phyloP scores from a whole-genome alignment of 2,797 vertebrate genomes.

The Scyliorhinus canicula region DNA sequence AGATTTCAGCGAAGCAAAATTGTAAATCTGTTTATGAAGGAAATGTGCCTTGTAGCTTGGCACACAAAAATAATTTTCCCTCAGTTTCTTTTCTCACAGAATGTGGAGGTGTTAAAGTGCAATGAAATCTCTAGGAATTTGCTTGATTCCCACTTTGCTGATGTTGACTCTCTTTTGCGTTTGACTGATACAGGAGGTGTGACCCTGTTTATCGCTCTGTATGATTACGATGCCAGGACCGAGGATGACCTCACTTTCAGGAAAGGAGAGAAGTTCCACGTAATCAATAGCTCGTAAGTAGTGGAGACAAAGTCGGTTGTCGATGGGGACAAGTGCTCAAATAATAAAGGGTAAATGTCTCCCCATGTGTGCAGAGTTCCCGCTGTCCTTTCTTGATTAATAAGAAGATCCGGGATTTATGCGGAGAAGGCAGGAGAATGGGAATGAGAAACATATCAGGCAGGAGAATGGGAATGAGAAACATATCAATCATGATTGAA shows the following conservation, averaged over 20 bases:
- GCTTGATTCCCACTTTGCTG: not conserved
- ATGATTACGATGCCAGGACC: constrained; percentile 87
- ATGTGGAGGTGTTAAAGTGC: not conserved
- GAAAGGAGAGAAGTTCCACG: constrained; percentile 95
- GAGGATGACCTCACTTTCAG: constrained; percentile 84
- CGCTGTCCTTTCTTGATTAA: too few species aligned
- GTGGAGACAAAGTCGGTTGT: not conserved
- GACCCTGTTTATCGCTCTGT: constrained; percentile 83
- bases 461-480: too few species aligned
- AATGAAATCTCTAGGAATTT: not conserved
- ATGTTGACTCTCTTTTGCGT: constrained; percentile 39
- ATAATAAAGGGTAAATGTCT: not conserved
- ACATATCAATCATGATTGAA: too few species aligned
- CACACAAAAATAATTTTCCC: not conserved
- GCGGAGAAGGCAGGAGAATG: too few species aligned
- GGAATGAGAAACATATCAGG: too few species aligned
- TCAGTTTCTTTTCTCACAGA: not conserved
- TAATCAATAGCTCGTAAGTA: constrained; percentile 89
- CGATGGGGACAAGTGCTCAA: not conserved
- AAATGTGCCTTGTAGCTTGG: not conserved
- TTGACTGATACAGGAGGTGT: constrained; percentile 63
- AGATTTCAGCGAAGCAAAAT: not conserved
- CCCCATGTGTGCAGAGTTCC: not conserved
- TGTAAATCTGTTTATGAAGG: not conserved
- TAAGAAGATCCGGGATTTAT: too few species aligned